Percentiles rank a stretch among this genome's conserved stretches.
Conservation (phyloP, 37 sponge, comb jelly and placozoan genomes). For the Petrosia ficiformis region DNA sequence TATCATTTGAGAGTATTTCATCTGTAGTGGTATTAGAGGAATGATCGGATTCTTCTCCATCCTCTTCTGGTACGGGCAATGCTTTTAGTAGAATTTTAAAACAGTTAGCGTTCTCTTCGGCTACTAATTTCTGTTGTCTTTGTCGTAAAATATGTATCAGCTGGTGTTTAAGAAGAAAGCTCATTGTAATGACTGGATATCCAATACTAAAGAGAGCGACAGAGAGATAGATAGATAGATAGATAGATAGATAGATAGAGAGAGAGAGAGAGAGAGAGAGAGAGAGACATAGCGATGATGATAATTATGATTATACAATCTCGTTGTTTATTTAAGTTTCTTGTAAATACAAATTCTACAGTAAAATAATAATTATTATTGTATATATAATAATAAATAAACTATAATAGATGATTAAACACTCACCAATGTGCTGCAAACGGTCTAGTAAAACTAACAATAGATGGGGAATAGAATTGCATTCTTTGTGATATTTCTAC, state of each 20-base stretch:
- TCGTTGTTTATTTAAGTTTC: background rate
- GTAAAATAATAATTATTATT: background rate
- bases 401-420: background rate
- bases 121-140: constrained; percentile 42
- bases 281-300: constrained; percentile 6
- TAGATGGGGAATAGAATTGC: background rate
- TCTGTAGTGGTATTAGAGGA: background rate
- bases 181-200: constrained; percentile 66
- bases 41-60: background rate
- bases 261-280: background rate
- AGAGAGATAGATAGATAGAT: background rate
- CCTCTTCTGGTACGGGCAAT: constrained; percentile 19
- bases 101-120: constrained; percentile 51
- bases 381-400: constrained; percentile 9
- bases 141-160: constrained; percentile 52
- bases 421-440: constrained; percentile 71
- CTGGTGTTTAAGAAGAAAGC: constrained; percentile 65
- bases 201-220: constrained; percentile 38
- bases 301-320: background rate
- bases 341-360: background rate
- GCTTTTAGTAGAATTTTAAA: constrained; percentile 45
- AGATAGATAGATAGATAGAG: background rate
- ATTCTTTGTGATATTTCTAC: constrained; percentile 44
- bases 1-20: background rate
- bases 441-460: constrained; percentile 45